Conservation (phyloP, 1,140 invertebrate species). For the Lethrus apterus region DNA sequence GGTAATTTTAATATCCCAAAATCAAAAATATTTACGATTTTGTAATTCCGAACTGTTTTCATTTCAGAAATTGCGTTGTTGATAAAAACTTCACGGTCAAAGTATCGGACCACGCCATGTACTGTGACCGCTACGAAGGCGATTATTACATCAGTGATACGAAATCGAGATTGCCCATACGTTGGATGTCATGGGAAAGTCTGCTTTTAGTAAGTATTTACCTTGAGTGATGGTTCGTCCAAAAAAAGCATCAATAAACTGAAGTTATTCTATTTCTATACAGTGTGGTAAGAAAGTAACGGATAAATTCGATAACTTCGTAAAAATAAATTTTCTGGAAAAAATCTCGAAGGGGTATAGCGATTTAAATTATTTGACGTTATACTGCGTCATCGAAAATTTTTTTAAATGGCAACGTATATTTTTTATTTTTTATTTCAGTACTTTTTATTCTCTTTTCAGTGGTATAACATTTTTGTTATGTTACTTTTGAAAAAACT, state of each 20-base stretch:
- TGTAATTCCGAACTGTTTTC: not conserved
- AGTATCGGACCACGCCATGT: slow-evolving; percentile 85
- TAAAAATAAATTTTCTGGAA: too few relatives aligned
- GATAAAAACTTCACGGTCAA: slow-evolving; percentile 70
- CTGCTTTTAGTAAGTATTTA: slow-evolving; percentile 60
- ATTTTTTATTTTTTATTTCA: not conserved
- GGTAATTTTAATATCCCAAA: slow-evolving; percentile 49
- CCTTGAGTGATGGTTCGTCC: not conserved
- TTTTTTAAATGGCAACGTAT: too few relatives aligned
- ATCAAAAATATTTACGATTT: too few relatives aligned
- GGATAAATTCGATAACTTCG: too few relatives aligned
- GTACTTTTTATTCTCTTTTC: not conserved
- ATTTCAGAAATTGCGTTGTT: slow-evolving; percentile 76
- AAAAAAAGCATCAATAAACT: too few relatives aligned
- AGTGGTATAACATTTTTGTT: too few relatives aligned
- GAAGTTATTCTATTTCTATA: too few relatives aligned
- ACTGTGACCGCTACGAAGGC: slow-evolving; percentile 69
- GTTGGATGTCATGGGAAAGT: slow-evolving; percentile 81
- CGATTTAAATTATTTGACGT: too few relatives aligned
- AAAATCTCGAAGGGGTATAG: too few relatives aligned
- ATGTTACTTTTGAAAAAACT: too few relatives aligned
- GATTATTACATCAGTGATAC: slow-evolving; percentile 82
- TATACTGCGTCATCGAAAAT: too few relatives aligned
- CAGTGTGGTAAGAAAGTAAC: too few relatives aligned
- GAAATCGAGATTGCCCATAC: slow-evolving; percentile 66